These are phyloP conservation scores for Drosophila kurseongensis DNA, from an alignment of 1,140 invertebrate genomes.

Conservation along the genomic window DNA sequence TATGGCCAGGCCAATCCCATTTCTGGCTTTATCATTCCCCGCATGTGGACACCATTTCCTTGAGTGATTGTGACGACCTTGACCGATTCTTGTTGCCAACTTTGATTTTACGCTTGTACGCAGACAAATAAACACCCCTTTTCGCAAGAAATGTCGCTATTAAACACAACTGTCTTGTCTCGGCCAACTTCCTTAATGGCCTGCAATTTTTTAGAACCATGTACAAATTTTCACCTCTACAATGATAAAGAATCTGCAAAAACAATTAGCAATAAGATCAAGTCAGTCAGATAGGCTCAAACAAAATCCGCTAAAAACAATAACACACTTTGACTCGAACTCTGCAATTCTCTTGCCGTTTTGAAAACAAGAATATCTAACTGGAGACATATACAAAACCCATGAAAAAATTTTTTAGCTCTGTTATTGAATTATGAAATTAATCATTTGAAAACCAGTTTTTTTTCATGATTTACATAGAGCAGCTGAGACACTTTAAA, in stretches of 20 bases:
- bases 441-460: conserved; percentile 78
- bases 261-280: conserved; percentile 30
- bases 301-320: conserved; percentile 17
- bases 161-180: conserved; percentile 19
- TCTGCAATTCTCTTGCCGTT: conserved; percentile 11
- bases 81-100: conserved; percentile 37
- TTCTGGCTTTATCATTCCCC: conserved; percentile 25
- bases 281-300: conserved; percentile 11
- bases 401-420: conserved; percentile 56
- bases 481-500: conserved; percentile 77
- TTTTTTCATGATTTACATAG: conserved; percentile 71
- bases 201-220: conserved; percentile 41
- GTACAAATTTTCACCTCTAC: conserved; percentile 11
- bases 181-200: conserved; percentile 49
- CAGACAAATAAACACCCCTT: not conserved
- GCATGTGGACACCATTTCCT: conserved; percentile 24
- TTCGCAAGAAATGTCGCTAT: conserved; percentile 8
- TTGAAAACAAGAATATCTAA: conserved; percentile 22
- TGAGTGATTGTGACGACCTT: conserved; percentile 37
- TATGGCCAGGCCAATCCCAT: conserved; percentile 41
- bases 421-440: conserved; percentile 76
- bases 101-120: conserved; percentile 7
- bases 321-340: conserved; percentile 14
- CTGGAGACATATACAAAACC: conserved; percentile 15
- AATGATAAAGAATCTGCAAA: conserved; percentile 23